Base-by-base conservation (phyloP, 1,140 invertebrate species). In the Drosophila micromelanica region DNA sequence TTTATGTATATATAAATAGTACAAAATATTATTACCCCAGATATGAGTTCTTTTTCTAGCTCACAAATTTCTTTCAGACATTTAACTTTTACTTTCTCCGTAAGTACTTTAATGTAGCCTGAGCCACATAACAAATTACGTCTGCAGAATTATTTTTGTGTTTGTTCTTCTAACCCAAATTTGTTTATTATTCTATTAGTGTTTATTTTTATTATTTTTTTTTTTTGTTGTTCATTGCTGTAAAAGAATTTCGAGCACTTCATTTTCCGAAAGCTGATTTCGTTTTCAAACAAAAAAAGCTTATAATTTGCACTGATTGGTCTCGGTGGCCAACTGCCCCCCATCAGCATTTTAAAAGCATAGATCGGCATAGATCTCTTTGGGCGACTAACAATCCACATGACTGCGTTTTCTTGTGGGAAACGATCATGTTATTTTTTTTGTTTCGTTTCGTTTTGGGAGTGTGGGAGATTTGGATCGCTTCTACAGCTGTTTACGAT, bases 231-330 rank as follows among this genome's bases (percentile, higher is more conserved):
- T 46, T 56, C 37, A n/a, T n/a, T n/a, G n/a, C n/a, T 55, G 23
- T 23, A 17, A 5, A 54, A 56, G 61, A 70, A 56, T 65, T 72
- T 67, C 59, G 62, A 67, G 54, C 38, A 65, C 51, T 65, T 65
- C 30, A 56, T 64, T 64, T 51, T 17, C 35, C 12, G 43, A 49
- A 55, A 57, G 46, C 68, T 67, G 62, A 68, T 80, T 81, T 81
- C 79, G 61, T 81, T 82, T 82, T 85, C 76, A 76, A 76, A 73
- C n/a, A n/a, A n/a, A 72, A 71, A 71, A 73, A 77, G 57, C 64
- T 65, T 61, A 73, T 78, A 80, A 85, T 84, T 84, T 84, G 73
- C 69, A 80, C 43, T 85, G 76, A 84, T 84, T 84, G 77, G 80
- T 76, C 63, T 37, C 35, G 35, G 13, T 54, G 62, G 37, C 54